Evolutionary conservation across 2,888 invertebrate genomes (phyloP), one percentile per base, ranked within the genome.

Genomic region (Heteromurus nitidus): DNA sequence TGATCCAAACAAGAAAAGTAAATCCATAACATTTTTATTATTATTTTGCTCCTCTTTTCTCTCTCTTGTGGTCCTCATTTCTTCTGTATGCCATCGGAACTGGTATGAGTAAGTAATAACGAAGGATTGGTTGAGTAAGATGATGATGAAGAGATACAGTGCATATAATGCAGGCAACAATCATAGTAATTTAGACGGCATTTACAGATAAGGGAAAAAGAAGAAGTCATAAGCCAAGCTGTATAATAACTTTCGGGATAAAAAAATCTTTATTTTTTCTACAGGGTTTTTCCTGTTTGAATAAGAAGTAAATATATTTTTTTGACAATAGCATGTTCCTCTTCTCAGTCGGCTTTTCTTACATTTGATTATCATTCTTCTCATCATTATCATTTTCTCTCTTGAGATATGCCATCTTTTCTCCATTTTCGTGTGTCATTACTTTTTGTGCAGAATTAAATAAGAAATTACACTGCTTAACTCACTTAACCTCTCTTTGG

Each of bases 141-240:
- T 3, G 20, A 5, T 47, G 72, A 72, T 72, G 74, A 75, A 75
- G 74, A 75, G 74, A 75, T 53, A 65, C 65, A 68, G 60, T 58
- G 76, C 50, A 30, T 13, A 36, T 13, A 36, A 36, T 36, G 36
- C 7, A 24, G 20, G 22, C 20, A 76, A 67, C 22, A 76, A 76
- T 76, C 42, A 36, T 76, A 60, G 76, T 76, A 68, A 76, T 76
- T 76, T 67, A 76, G 76, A 76, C 76, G 67, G 76, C 31, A 58
- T 68, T 36, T 28, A 26, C 24, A 55, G 76, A 76, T 76, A 76
- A 68, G 76, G 30, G 2, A 16, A 53, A 67, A 67, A 67, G 55
- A 26, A 55, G 31, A 30, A 47, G 28, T 67, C 47, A 44, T 47
- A 50, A 50, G 31, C 2, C 30, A n/a, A 47, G 36, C 36, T n/a